These are phyloP conservation scores for Emydocephalus ijimae DNA, from an alignment of 2,113 vertebrate species.

Conservation along the genomic window DNA sequence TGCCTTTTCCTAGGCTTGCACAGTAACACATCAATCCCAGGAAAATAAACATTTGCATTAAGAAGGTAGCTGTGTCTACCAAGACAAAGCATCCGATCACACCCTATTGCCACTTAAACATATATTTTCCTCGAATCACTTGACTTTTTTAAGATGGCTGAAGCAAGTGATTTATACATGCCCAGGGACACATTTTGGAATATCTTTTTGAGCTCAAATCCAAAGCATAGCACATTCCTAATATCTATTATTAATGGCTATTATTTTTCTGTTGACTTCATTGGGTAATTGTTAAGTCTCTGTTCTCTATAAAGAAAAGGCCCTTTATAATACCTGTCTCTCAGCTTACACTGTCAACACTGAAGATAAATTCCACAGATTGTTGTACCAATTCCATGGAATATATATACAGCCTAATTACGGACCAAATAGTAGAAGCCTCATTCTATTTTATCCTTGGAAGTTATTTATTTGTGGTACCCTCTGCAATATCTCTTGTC, in stretches of 20 bases:
- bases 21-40: background rate
- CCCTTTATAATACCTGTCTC: background rate
- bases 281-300: background rate
- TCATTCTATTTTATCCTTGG: constrained; percentile 29
- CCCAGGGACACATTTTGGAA: background rate
- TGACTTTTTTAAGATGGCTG: background rate
- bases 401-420: constrained; percentile 25
- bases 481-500: background rate
- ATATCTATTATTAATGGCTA: background rate
- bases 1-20: background rate
- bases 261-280: background rate
- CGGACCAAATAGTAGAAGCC: constrained; percentile 42
- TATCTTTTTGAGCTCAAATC: background rate
- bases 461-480: constrained; percentile 24
- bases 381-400: constrained; percentile 18
- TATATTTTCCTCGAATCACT: background rate
- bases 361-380: background rate
- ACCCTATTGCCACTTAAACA: background rate
- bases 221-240: background rate
- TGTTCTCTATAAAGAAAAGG: background rate
- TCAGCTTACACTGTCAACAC: background rate
- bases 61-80: background rate
- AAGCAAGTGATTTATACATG: background rate
- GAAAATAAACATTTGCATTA: background rate
- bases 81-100: background rate